Conservation (phyloP, 1,140 invertebrate species). For the Archegozetes longisetosus region DNA sequence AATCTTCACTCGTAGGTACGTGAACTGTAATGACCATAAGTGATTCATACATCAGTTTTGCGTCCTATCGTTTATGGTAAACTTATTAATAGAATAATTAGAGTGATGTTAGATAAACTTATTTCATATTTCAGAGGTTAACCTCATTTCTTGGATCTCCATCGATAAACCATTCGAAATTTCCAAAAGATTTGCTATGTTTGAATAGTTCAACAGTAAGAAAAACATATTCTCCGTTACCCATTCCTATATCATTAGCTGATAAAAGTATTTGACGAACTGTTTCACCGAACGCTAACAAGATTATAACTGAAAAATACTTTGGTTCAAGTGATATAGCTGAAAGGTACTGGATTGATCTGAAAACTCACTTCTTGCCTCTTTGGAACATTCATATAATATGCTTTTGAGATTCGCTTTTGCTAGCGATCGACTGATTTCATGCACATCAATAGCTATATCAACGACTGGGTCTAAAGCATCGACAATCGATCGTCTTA, state of each 20-base stretch:
- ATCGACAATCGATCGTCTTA: constrained; percentile 1
- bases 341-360: neutral
- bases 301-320: constrained; percentile 7
- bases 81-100: no score
- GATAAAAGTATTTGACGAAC: constrained; percentile 16
- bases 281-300: constrained; percentile 9
- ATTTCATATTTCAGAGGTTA: no score
- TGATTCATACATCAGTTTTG: constrained; percentile 22
- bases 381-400: constrained; percentile 7
- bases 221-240: constrained; percentile 20
- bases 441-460: neutral
- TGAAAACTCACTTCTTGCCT: constrained; percentile 1
- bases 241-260: constrained; percentile 19
- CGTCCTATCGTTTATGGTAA: neutral
- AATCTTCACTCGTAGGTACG: constrained; percentile 17
- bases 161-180: constrained; percentile 10
- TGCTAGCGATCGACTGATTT: constrained; percentile 8
- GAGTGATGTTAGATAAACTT: no score
- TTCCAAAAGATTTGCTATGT: neutral
- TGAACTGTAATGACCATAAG: constrained; percentile 21
- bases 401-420: constrained; percentile 3
- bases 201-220: constrained; percentile 12
- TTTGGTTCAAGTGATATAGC: neutral
- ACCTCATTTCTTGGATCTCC: constrained; percentile 13
- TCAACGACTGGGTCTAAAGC: neutral